Conservation (phyloP, 2,113 vertebrate species). For the Protobothrops mucrosquamatus region DNA sequence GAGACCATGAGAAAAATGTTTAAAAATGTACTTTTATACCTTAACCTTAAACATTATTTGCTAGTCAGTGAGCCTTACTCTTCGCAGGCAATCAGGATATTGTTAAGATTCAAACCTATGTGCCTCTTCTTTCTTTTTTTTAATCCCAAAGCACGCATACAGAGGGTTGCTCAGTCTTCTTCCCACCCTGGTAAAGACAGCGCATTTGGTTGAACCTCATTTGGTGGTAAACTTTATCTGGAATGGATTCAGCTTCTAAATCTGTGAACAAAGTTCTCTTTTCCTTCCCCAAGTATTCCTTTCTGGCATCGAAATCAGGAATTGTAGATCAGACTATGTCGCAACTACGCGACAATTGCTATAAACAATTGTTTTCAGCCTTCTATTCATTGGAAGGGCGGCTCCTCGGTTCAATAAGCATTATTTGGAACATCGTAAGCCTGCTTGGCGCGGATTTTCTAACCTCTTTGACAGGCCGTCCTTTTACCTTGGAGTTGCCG, state of each 20-base stretch:
- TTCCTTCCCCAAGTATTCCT: neutral
- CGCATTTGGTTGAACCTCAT: neutral
- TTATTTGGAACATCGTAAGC: neutral
- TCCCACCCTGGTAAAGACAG: neutral
- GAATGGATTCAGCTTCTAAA: neutral
- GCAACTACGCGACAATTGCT: neutral
- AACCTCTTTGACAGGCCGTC: neutral
- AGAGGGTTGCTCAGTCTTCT: neutral
- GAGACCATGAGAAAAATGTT: neutral
- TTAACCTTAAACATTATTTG: neutral
- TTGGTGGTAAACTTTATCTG: neutral
- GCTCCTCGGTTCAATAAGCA: neutral
- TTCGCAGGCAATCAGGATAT: neutral
- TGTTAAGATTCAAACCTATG: neutral
- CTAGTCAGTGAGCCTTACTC: neutral
- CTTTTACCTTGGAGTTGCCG: neutral
- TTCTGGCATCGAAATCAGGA: neutral
- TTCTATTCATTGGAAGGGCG: neutral
- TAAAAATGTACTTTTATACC: neutral
- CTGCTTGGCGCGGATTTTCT: neutral
- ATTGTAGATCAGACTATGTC: neutral
- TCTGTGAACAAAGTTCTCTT: neutral
- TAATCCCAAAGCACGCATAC: neutral
- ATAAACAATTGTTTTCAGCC: neutral
- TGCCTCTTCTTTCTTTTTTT: too few relatives aligned